These are phyloP conservation scores for Lophura nycthemera DNA, from an alignment of 2,113 vertebrate genomes.

Conservation along the genomic window DNA sequence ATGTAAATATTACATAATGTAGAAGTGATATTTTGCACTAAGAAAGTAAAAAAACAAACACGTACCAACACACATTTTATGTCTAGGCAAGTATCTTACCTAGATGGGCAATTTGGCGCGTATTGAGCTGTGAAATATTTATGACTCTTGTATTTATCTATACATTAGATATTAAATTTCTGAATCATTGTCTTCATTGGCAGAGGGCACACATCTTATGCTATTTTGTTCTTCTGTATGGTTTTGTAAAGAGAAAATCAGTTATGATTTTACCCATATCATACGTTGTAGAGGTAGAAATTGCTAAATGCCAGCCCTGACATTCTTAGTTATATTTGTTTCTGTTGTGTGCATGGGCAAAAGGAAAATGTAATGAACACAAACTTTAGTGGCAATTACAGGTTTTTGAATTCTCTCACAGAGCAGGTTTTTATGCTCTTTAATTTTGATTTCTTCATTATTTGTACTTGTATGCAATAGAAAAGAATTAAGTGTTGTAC, in stretches of 20 bases:
- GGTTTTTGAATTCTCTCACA: not conserved
- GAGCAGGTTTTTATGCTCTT: not conserved
- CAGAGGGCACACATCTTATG: not conserved
- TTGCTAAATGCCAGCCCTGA: not conserved
- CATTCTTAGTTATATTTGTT: not conserved
- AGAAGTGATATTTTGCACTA: not conserved
- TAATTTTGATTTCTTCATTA: not conserved
- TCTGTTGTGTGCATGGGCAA: not conserved
- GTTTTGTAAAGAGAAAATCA: not conserved
- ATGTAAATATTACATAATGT: not conserved
- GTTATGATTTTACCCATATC: not conserved
- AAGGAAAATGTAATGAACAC: not conserved
- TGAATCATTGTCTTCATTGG: not conserved
- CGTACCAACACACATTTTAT: not conserved
- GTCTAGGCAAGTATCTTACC: not conserved
- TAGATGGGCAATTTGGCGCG: not conserved
- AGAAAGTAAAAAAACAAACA: not conserved
- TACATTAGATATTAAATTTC: not conserved
- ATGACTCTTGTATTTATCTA: not conserved
- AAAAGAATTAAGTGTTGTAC: not conserved
- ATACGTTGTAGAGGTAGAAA: fast-evolving
- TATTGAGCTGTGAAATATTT: not conserved
- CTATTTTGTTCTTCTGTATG: not conserved
- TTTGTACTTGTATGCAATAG: not conserved
- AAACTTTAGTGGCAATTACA: not conserved